Evolutionary conservation across 64 coral and sea anemone genomes (phyloP), one percentile per base, ranked within the genome.

Genomic region (Montipora capricornis): DNA sequence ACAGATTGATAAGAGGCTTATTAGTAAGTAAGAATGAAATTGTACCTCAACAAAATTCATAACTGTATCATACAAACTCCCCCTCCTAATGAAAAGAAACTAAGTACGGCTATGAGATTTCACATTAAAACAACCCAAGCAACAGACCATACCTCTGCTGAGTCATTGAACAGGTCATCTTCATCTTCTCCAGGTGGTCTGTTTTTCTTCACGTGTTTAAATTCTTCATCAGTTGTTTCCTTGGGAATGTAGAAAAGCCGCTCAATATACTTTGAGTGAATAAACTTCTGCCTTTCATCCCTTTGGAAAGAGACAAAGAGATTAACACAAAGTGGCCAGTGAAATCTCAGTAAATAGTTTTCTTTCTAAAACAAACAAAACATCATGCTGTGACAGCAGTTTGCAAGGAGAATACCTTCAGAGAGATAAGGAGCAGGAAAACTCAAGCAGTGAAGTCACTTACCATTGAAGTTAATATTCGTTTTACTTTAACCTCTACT

Each of bases 141-240:
- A 11, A 11, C 53, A 57, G 11, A 6, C 53, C 53, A 11, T 91
- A 95, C 89, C 90, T 95, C 94, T 60, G 68, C 84, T 46, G 89
- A 92, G 13, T 91, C 84, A 62, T 92, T 87, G 55, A 95, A 89
- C 70, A 95, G 71, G 8, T 95, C 90, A 66, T 95, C 90, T 67
- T 92, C 94, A 53, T 78, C 88, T 47, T 91, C 90, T 26, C 89
- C 94, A 52, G 83, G 89, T 22, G 77, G 75, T 64, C 70, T 92
- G 6, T 84, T 70, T 24, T 74, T 84, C 89, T 81, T 50, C 26
- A 92, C 77, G 20, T 82, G 66, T 12, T 49, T 46, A 13, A 92
- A 8, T 26, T 95, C 94, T 19, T 83, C 57, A 78, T 95, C 94
- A 11, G 90, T 17, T 7, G 55, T 77, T 47, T 92, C 90, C 19